phyloP scores from a whole-genome alignment of 1,140 invertebrate genomes.

The Phymorhynchus buccinoides region DNA sequence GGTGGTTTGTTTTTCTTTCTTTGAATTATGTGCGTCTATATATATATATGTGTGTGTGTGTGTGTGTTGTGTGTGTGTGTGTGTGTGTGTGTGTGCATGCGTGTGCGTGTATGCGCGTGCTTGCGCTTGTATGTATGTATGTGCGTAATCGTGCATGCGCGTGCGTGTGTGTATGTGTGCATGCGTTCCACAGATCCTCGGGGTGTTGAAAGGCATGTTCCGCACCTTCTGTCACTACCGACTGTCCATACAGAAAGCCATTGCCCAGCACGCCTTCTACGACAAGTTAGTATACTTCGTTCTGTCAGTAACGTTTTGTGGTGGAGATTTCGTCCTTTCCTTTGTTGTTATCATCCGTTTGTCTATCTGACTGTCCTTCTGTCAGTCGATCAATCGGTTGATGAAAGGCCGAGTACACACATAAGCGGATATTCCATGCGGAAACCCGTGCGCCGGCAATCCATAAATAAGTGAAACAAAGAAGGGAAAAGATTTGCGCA shows the following conservation, averaged over 20 bases:
- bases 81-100: background rate
- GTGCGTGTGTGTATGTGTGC: background rate
- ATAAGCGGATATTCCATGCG: no score
- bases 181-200: constrained; percentile 5
- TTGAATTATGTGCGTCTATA: no score
- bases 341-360: background rate
- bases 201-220: constrained; percentile 56
- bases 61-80: constrained; percentile 8
- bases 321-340: no score
- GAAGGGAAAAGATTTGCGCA: no score
- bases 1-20: no score
- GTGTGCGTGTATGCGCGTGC: background rate
- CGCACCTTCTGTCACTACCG: constrained; percentile 55
- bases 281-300: constrained; percentile 62
- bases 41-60: constrained; percentile 23
- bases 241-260: constrained; percentile 55
- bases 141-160: background rate
- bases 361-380: no score
- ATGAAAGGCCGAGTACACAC: no score
- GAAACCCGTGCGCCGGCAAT: no score
- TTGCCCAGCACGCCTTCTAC: constrained; percentile 53
- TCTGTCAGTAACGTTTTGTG: no score
- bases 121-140: background rate
- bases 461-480: no score
- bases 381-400: no score